Conservation (phyloP, 92 coral and sea anemone genomes). For the Palythoa grandiflora region DNA sequence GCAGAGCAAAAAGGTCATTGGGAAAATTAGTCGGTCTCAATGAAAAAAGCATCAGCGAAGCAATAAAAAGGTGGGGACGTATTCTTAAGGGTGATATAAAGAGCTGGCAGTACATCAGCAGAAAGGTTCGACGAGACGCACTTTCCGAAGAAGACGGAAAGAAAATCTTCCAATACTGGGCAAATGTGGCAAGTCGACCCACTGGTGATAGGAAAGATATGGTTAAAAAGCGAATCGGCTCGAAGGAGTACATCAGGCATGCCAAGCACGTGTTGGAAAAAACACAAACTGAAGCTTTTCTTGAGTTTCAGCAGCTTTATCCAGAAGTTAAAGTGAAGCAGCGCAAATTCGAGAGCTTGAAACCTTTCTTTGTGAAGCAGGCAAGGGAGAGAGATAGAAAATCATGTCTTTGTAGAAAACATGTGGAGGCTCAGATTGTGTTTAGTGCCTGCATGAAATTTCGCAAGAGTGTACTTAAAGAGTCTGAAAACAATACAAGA, state of each 20-base stretch:
- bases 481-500: background rate
- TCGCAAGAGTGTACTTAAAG: constrained; percentile 4
- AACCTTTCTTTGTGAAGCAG: constrained; percentile 13
- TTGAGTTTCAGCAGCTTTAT: constrained; percentile 15
- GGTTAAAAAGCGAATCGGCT: background rate
- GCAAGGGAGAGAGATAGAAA: constrained; percentile 10
- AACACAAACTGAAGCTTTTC: constrained; percentile 24
- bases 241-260: constrained; percentile 5
- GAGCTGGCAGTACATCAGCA: background rate
- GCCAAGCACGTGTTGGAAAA: constrained; percentile 8
- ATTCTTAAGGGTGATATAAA: background rate
- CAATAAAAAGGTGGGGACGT: background rate
- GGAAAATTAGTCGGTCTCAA: constrained; percentile 19
- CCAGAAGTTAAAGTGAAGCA: constrained; percentile 7
- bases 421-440: constrained; percentile 4
- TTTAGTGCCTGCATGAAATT: background rate
- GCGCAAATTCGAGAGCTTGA: constrained; percentile 13
- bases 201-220: background rate
- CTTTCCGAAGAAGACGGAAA: background rate
- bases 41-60: constrained; percentile 6
- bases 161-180: background rate
- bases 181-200: background rate
- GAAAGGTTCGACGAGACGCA: constrained; percentile 7
- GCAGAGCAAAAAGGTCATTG: constrained; percentile 10
- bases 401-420: background rate